Conservation (phyloP, 2,113 vertebrate species). For the Lepus timidus region DNA sequence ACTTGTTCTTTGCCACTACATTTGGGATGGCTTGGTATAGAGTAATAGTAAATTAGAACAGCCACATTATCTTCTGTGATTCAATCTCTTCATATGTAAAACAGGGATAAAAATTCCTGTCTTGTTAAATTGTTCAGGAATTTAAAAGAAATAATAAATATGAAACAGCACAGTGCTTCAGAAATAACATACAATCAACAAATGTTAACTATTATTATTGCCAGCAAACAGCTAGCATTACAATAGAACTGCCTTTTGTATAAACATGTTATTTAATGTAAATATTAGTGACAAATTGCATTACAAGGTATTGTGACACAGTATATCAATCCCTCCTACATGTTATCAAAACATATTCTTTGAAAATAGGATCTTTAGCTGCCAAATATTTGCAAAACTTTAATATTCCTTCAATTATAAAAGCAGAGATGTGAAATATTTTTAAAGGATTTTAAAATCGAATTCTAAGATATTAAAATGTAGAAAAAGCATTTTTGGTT, state of each 20-base stretch:
- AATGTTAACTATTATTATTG: conserved; percentile 49
- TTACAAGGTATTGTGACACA: neutral
- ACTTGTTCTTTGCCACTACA: neutral
- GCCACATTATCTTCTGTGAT: neutral
- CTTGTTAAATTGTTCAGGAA: conserved; percentile 31
- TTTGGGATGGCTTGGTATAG: neutral
- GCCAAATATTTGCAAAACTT: neutral
- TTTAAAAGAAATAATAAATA: conserved; percentile 55
- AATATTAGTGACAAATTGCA: neutral
- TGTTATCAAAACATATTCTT: conserved; percentile 12
- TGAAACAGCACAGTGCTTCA: neutral
- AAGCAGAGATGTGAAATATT: conserved; percentile 25
- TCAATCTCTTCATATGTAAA: conserved; percentile 34
- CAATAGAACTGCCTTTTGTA: conserved; percentile 19
- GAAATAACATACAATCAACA: neutral
- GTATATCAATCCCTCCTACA: neutral
- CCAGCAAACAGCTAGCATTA: neutral
- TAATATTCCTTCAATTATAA: conserved; percentile 12
- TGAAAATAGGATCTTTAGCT: conserved; percentile 39
- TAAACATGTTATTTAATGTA: neutral
- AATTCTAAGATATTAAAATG: conserved; percentile 33
- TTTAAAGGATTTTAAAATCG: conserved; percentile 5
- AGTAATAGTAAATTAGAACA: neutral
- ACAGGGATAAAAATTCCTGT: conserved; percentile 12
- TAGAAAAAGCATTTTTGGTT: neutral